Percentiles rank a stretch among this genome's conserved stretches.
phyloP scores from a whole-genome alignment of 2,888 invertebrate species.

The Melolontha melolontha region DNA sequence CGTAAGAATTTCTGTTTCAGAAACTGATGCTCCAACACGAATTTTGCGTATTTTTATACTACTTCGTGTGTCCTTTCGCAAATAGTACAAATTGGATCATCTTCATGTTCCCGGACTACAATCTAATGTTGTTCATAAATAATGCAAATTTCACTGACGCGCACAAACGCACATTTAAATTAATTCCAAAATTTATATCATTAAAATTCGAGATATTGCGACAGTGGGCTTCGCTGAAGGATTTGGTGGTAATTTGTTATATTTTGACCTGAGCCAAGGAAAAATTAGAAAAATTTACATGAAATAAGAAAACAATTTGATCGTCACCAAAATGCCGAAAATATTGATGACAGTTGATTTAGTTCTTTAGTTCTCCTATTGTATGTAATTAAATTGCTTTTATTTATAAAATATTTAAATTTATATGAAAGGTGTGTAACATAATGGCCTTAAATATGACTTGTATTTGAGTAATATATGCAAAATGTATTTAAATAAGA shows the following conservation, averaged over 20 bases:
- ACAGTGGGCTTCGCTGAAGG: slow-evolving; percentile 10
- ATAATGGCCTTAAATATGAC: too few relatives aligned
- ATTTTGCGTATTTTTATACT: slow-evolving; percentile 23
- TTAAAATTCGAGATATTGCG: slow-evolving; percentile 1
- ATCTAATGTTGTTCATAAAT: slow-evolving; percentile 21
- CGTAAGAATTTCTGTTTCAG: slow-evolving; percentile 20
- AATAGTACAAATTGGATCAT: slow-evolving; percentile 14
- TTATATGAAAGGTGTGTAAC: too few relatives aligned
- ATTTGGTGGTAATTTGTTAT: slow-evolving; percentile 1
- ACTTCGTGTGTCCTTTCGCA: slow-evolving; percentile 10
- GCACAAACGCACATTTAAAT: slow-evolving; percentile 18
- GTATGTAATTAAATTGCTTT: too few relatives aligned
- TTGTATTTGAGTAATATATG: too few relatives aligned
- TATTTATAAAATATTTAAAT: too few relatives aligned
- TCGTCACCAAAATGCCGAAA: background rate
- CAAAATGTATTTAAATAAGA: too few relatives aligned
- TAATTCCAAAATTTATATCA: slow-evolving; percentile 11
- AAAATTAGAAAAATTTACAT: background rate
- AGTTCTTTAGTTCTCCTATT: too few relatives aligned
- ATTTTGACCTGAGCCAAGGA: slow-evolving; percentile 7
- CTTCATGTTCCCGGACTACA: background rate
- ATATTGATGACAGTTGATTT: too few relatives aligned
- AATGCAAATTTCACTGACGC: slow-evolving; percentile 21
- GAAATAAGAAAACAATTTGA: slow-evolving; percentile 1
- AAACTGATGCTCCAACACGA: slow-evolving; percentile 8